These are phyloP conservation scores for Leptoteleia sp. DNA, from an alignment of 1,140 invertebrate species.

Conservation along the genomic window DNA sequence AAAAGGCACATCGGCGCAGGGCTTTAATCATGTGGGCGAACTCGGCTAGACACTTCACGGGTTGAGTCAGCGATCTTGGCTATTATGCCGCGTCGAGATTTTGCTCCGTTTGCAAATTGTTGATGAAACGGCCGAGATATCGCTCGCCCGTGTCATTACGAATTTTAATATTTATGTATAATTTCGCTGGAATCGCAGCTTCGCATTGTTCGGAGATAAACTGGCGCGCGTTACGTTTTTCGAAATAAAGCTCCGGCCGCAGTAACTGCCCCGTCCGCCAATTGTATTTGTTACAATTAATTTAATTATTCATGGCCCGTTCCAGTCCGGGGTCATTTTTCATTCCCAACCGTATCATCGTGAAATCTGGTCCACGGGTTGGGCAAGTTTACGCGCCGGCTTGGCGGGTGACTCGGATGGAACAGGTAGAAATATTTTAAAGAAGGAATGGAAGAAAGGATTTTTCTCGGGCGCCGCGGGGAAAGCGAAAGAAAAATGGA, in stretches of 20 bases:
- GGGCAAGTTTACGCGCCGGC: slow-evolving; percentile 12
- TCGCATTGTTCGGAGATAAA: slow-evolving; percentile 26
- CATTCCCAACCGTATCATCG: slow-evolving; percentile 22
- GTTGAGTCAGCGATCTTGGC: slow-evolving; percentile 73
- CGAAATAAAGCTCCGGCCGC: not conserved
- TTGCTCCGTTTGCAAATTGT: slow-evolving; percentile 64
- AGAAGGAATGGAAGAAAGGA: not conserved
- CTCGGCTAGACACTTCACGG: slow-evolving; percentile 69
- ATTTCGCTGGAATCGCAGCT: slow-evolving; percentile 5
- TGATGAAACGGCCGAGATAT: slow-evolving; percentile 57
- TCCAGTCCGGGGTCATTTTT: slow-evolving; percentile 12
- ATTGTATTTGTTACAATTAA: slow-evolving; percentile 47
- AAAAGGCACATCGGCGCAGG: slow-evolving; percentile 57
- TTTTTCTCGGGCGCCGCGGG: slow-evolving; percentile 1
- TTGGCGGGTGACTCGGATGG: not conserved
- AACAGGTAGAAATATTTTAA: slow-evolving; percentile 25
- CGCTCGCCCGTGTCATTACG: slow-evolving; percentile 48
- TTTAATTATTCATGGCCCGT: slow-evolving; percentile 47
- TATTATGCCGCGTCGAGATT: slow-evolving; percentile 57
- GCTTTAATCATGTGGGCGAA: slow-evolving; percentile 70
- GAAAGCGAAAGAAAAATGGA: slow-evolving; percentile 6
- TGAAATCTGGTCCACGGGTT: slow-evolving; percentile 32
- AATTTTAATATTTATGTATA: slow-evolving; percentile 63
- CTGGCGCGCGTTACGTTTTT: not conserved
- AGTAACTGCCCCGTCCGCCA: not conserved